Conservation (phyloP, 2,113 vertebrate genomes). For the Prinia subflava region DNA sequence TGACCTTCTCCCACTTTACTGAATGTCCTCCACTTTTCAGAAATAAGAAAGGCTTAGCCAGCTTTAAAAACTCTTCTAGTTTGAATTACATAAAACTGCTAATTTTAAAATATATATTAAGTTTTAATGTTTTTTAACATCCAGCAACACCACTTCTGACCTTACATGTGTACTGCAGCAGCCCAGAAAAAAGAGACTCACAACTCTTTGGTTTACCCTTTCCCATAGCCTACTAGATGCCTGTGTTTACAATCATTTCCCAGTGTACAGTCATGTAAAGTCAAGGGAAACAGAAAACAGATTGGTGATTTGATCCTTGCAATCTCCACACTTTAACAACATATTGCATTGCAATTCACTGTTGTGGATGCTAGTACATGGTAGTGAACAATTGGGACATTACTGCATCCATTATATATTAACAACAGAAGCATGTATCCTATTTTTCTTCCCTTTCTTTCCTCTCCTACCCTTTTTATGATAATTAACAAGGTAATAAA, state of each 20-base stretch:
- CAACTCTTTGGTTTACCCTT: neutral
- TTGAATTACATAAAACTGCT: neutral
- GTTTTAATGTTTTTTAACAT: neutral
- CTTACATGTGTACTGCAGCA: neutral
- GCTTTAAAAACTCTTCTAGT: neutral
- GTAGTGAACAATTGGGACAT: slow-evolving; percentile 26
- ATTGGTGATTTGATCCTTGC: neutral
- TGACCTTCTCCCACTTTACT: neutral
- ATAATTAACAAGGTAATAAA: slow-evolving; percentile 54
- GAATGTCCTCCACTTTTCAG: neutral
- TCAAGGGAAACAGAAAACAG: slow-evolving; percentile 21
- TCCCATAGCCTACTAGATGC: neutral
- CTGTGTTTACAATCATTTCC: neutral
- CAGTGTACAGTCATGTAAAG: neutral
- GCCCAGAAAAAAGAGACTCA: neutral
- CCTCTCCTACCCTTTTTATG: neutral
- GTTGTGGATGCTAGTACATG: neutral
- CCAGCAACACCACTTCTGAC: neutral
- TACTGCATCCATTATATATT: slow-evolving; percentile 3
- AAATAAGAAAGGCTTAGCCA: neutral
- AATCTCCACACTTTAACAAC: neutral
- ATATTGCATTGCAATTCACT: neutral
- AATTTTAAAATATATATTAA: neutral
- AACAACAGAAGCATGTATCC: neutral
- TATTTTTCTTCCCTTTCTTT: neutral